Percentiles rank a stretch among this genome's conserved stretches.
Evolutionary conservation across 2,113 vertebrate species (phyloP).

Genomic region (Poecilia latipinna): DNA sequence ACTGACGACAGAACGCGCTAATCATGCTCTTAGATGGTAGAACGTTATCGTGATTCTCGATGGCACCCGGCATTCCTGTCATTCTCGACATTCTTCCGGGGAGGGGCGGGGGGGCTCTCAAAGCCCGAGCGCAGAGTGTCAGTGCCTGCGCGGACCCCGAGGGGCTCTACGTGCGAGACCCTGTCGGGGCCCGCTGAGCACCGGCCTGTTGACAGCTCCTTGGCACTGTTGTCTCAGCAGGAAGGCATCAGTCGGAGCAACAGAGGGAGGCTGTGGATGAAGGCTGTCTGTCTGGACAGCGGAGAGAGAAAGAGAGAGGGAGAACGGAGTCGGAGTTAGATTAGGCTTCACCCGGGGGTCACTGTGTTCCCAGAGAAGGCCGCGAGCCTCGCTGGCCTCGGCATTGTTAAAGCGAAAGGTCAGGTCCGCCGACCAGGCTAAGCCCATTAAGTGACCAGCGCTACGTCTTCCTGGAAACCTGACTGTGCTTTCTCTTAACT

Average conservation of each 20-base stretch:
- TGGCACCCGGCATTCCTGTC: constrained; percentile 74
- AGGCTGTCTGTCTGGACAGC: constrained; percentile 86
- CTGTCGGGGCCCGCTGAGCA: constrained; percentile 57
- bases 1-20: constrained; percentile 38
- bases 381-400: constrained; percentile 70
- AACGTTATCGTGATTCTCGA: constrained; percentile 61
- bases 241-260: constrained; percentile 96
- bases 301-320: constrained; percentile 72
- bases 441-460: constrained; percentile 74
- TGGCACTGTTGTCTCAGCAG: constrained; percentile 95
- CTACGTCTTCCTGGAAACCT: constrained; percentile 65
- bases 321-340: constrained; percentile 88
- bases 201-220: constrained; percentile 90
- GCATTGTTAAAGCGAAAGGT: constrained; percentile 92
- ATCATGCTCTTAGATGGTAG: constrained; percentile 61
- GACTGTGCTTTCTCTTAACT: constrained; percentile 74
- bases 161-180: constrained; percentile 53
- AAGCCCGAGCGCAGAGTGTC: constrained; percentile 36
- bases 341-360: constrained; percentile 94
- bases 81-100: constrained; percentile 63
- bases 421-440: constrained; percentile 87
- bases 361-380: constrained; percentile 89
- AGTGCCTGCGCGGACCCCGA: constrained; percentile 55
- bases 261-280: constrained; percentile 85
- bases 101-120: constrained; percentile 39